Conservation (phyloP, 2,113 vertebrate genomes). For the Phycodurus eques region DNA sequence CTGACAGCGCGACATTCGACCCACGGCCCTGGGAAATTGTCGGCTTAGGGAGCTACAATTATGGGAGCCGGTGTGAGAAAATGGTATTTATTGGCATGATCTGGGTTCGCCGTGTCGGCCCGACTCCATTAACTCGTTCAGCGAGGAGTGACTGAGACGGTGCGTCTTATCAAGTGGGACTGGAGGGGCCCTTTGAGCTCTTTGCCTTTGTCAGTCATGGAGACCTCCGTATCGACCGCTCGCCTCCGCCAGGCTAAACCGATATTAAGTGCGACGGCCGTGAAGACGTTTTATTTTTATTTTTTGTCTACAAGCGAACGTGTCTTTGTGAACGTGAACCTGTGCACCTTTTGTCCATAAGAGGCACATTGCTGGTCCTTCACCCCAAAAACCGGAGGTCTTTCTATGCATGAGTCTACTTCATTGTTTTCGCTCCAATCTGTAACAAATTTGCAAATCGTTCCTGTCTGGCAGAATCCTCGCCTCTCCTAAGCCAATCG, state of each 20-base stretch:
- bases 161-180: constrained; percentile 63
- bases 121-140: constrained; percentile 65
- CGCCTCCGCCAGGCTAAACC: constrained; percentile 54
- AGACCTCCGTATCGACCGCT: constrained; percentile 57
- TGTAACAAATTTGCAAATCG: no score
- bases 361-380: no score
- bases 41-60: constrained; percentile 64
- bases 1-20: constrained; percentile 35
- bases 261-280: constrained; percentile 23
- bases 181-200: constrained; percentile 50
- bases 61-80: constrained; percentile 51
- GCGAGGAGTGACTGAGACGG: constrained; percentile 63
- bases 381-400: no score
- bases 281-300: constrained; percentile 63
- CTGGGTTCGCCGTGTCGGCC: constrained; percentile 68
- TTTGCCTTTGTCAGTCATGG: constrained; percentile 60
- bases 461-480: no score
- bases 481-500: no score
- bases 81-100: constrained; percentile 68
- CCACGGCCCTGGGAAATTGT: constrained; percentile 41
- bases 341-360: no score
- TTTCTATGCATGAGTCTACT: no score
- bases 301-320: background rate
- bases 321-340: no score
- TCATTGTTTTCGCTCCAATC: no score